A percentile compares a stretch with the other conserved stretches of the same genome.
phyloP scores from a whole-genome alignment of 2,113 vertebrate genomes.

The Chascanopsetta lugubris region DNA sequence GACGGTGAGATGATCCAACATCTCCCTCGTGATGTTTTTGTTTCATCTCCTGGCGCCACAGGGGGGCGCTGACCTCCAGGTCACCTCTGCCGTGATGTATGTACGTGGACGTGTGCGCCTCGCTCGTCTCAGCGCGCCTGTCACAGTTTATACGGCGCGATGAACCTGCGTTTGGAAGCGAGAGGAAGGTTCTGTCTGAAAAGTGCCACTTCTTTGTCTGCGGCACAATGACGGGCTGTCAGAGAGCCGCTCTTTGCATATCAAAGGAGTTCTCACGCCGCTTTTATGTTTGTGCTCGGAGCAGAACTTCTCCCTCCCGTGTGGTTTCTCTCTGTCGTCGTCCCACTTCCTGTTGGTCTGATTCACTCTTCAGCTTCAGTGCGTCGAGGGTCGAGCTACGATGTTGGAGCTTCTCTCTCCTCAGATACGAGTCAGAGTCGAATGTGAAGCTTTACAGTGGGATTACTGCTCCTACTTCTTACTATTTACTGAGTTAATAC shows the following conservation, averaged over 20 bases:
- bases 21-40: too few relatives aligned
- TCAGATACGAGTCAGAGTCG: too few relatives aligned
- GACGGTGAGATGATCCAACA: too few relatives aligned
- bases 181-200: slow-evolving; percentile 50
- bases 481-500: too few relatives aligned
- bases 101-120: neutral
- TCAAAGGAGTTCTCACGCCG: slow-evolving; percentile 66
- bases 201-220: slow-evolving; percentile 58
- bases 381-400: too few relatives aligned
- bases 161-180: slow-evolving; percentile 12
- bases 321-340: slow-evolving; percentile 11
- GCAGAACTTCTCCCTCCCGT: neutral
- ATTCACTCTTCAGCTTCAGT: slow-evolving; percentile 3
- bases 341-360: slow-evolving; percentile 1
- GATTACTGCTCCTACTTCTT: too few relatives aligned
- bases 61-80: slow-evolving; percentile 6
- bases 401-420: too few relatives aligned
- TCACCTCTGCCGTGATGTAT: neutral
- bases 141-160: neutral
- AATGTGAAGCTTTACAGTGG: too few relatives aligned
- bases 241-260: slow-evolving; percentile 63
- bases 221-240: slow-evolving; percentile 53
- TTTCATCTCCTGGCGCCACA: slow-evolving; percentile 4
- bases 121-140: neutral
- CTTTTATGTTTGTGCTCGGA: slow-evolving; percentile 29